Conservation (phyloP, 2,888 invertebrate genomes). For the Trichopria drosophilae region DNA sequence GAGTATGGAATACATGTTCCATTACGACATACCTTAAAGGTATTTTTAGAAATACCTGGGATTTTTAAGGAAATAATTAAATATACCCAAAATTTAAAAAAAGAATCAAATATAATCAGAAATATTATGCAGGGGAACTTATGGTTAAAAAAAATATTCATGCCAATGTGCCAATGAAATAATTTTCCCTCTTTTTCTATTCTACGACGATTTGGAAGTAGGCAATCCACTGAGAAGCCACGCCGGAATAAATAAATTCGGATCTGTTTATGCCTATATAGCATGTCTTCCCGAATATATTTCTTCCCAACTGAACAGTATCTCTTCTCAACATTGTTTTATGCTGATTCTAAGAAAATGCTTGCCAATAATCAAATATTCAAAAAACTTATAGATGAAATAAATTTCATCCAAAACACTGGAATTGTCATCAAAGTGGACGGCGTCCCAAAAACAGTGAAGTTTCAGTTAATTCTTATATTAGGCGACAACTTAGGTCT, state of each 20-base stretch:
- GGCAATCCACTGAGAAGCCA: conserved; percentile 13
- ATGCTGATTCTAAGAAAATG: conserved; percentile 4
- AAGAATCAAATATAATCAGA: neutral
- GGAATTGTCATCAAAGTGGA: neutral
- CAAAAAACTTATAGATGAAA: conserved; percentile 7
- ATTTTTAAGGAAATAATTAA: conserved; percentile 1
- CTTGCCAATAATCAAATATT: conserved; percentile 2
- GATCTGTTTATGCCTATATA: conserved; percentile 4
- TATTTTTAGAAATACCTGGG: conserved; percentile 8
- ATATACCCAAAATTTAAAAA: neutral
- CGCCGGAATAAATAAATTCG: conserved; percentile 14
- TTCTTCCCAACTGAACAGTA: conserved; percentile 9
- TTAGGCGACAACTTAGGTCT: no score
- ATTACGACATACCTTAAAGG: conserved; percentile 5
- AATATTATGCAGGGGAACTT: conserved; percentile 8
- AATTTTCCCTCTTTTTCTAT: conserved; percentile 3
- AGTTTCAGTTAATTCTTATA: conserved; percentile 7
- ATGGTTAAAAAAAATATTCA: neutral
- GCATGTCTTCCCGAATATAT: no score
- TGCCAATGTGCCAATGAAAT: neutral
- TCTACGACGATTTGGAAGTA: no score
- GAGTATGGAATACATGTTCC: neutral
- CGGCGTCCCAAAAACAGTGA: neutral
- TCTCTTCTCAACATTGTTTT: conserved; percentile 8
- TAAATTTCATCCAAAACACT: conserved; percentile 5